Evolutionary conservation across 92 coral and sea anemone species (phyloP), one percentile per base, ranked within the genome.

Genomic region (Actinernus sp.): DNA sequence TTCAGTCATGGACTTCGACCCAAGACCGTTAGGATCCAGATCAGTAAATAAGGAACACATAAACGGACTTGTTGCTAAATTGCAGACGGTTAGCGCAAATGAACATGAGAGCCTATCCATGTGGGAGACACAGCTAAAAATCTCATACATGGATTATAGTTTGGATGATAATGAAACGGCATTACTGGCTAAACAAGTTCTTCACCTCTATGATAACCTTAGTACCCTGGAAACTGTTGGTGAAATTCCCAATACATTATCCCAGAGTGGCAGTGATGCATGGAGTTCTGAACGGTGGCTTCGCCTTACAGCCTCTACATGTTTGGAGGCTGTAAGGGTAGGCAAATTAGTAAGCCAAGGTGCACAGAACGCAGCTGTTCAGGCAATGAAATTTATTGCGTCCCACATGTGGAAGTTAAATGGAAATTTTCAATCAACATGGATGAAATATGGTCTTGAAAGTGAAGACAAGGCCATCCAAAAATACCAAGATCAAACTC

Each of bases 1-100:
- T n/a, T 39, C 59, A 18, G 84, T 77, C 20, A 78, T 64, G 24
- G 82, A 85, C 43, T 85, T 78, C 47, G 77, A 85, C 34, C 86
- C 86, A 44, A 48, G 85, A 44, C 84, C 77, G 27, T 27, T 12
- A 14, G 69, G 60, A 47, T 72, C 49, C 40, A 63, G 63, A 49
- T 10, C 9, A 31, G 67, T 72, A n/a, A 54, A 62, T 20, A 21
- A 44, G 3, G 28, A 46, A 12, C 54, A 52, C 68, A 30, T 79
- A n/a, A 70, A 71, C 19, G 31, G 34, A 29, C 61, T 82, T 7
- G 65, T 74, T 1, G 28, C 47, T 28, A 24, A 66, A 12, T 46
- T 81, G 19, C 74, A 81, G 24, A 9, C 36, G 11, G 58, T 49
- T 13, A 13, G 34, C 41, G 31, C 21, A 31, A 23, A 27, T 0